Percentiles rank a stretch among this genome's conserved stretches.
These are phyloP conservation scores for Aphaenogaster rudis DNA, from an alignment of 1,140 invertebrate species.

Conservation along the genomic window DNA sequence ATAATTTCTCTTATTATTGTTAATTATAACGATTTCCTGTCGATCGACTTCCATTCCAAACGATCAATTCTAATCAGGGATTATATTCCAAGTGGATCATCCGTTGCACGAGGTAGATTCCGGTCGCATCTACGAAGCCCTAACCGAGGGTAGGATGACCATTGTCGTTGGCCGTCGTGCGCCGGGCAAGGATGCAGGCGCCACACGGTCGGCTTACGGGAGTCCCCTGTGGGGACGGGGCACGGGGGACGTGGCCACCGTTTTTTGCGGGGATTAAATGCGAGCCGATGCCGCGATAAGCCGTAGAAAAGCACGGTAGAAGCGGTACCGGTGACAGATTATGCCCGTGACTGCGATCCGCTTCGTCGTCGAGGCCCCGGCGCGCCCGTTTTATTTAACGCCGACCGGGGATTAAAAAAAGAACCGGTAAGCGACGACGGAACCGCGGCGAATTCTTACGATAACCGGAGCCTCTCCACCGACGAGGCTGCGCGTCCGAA, in stretches of 20 bases:
- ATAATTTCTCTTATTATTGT: slow-evolving; percentile 9
- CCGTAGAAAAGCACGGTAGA: slow-evolving; percentile 83
- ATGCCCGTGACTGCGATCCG: slow-evolving; percentile 77
- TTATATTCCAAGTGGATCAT: slow-evolving; percentile 68
- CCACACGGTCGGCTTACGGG: slow-evolving; percentile 83
- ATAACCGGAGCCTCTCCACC: slow-evolving; percentile 37
- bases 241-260: slow-evolving; percentile 72
- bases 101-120: slow-evolving; percentile 69
- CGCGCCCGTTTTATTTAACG: slow-evolving; percentile 37
- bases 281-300: slow-evolving; percentile 85
- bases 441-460: slow-evolving; percentile 60
- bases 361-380: slow-evolving; percentile 39
- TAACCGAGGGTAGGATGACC: slow-evolving; percentile 63
- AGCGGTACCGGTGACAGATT: slow-evolving; percentile 85
- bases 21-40: background rate
- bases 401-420: slow-evolving; percentile 15
- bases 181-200: slow-evolving; percentile 81
- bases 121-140: slow-evolving; percentile 61
- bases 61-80: slow-evolving; percentile 3
- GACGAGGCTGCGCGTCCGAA: background rate
- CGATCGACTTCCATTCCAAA: background rate
- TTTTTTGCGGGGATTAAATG: slow-evolving; percentile 85
- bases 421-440: background rate
- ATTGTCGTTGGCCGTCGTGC: slow-evolving; percentile 75
- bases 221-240: slow-evolving; percentile 65